These are phyloP conservation scores for Prunella strophiata DNA, from an alignment of 2,797 vertebrate genomes.

Conservation along the genomic window DNA sequence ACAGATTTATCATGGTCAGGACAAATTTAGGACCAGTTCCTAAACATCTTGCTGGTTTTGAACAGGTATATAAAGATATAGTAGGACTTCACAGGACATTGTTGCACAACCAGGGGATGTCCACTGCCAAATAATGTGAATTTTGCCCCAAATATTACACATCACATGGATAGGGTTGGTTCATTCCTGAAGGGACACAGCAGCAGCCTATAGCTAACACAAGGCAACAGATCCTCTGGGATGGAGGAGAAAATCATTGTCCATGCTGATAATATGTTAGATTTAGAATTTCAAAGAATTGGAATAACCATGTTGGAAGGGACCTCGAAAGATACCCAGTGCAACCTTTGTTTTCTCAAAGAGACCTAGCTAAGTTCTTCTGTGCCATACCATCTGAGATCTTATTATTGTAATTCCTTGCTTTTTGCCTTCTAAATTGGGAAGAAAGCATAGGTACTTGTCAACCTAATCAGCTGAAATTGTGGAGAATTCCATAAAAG, in stretches of 20 bases:
- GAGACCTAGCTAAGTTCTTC: neutral
- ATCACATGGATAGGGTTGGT: rapidly evolving
- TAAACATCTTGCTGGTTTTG: neutral
- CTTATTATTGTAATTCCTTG: neutral
- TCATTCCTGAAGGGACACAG: neutral
- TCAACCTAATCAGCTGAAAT: constrained; percentile 30
- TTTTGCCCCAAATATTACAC: neutral
- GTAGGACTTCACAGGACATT: neutral
- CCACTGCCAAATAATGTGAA: neutral
- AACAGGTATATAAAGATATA: neutral
- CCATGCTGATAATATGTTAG: neutral
- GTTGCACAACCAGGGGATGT: neutral
- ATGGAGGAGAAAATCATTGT: neutral
- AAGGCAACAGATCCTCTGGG: neutral
- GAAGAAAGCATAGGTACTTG: neutral
- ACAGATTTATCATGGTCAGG: neutral
- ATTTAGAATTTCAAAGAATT: neutral
- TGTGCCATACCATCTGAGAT: neutral
- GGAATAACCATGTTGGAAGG: neutral
- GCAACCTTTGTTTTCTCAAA: neutral
- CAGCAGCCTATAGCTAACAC: neutral
- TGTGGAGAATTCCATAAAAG: constrained; percentile 24
- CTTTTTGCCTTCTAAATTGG: neutral
- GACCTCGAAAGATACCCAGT: neutral
- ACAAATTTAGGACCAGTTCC: neutral